Evolutionary conservation across 2,113 vertebrate species (phyloP).

Genomic region (Pimephales promelas): DNA sequence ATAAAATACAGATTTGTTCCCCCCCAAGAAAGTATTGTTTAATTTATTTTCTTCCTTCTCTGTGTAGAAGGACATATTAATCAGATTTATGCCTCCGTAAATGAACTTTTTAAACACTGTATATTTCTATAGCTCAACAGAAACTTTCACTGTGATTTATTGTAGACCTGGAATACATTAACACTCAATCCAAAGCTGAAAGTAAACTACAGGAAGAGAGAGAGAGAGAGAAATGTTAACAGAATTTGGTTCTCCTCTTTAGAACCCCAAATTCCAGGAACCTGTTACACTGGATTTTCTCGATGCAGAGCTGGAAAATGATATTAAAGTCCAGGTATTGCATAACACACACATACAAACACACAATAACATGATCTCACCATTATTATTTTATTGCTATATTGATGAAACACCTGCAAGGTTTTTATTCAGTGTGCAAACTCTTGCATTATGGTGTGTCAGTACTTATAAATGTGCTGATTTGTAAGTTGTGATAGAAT

Average conservation of each 20-base stretch:
- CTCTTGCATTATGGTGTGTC: background rate
- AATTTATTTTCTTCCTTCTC: slow-evolving; percentile 29
- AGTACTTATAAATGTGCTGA: background rate
- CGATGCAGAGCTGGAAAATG: slow-evolving; percentile 94
- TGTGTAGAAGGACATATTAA: background rate
- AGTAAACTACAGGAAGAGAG: slow-evolving; percentile 3
- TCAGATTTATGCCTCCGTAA: slow-evolving; percentile 14
- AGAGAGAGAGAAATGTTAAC: background rate
- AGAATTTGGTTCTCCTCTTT: slow-evolving; percentile 52
- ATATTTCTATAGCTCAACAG: slow-evolving; percentile 16
- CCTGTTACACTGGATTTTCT: slow-evolving; percentile 96
- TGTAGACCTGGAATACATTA: slow-evolving; percentile 19
- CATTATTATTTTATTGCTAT: background rate
- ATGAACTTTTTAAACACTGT: slow-evolving; percentile 20
- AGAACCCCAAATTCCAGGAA: slow-evolving; percentile 99
- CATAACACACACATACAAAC: slow-evolving; percentile 17
- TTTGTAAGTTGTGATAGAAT: background rate
- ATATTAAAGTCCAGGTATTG: slow-evolving; percentile 93
- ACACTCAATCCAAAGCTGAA: background rate
- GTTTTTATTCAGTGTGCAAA: background rate
- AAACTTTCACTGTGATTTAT: slow-evolving; percentile 18
- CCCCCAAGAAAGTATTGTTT: background rate
- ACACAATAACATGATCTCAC: background rate
- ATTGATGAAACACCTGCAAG: background rate
- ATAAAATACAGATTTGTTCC: slow-evolving; percentile 14